Percentiles rank a stretch among this genome's conserved stretches.
phyloP scores from a whole-genome alignment of 2,113 vertebrate species.

The Microcebus ravelobensis region DNA sequence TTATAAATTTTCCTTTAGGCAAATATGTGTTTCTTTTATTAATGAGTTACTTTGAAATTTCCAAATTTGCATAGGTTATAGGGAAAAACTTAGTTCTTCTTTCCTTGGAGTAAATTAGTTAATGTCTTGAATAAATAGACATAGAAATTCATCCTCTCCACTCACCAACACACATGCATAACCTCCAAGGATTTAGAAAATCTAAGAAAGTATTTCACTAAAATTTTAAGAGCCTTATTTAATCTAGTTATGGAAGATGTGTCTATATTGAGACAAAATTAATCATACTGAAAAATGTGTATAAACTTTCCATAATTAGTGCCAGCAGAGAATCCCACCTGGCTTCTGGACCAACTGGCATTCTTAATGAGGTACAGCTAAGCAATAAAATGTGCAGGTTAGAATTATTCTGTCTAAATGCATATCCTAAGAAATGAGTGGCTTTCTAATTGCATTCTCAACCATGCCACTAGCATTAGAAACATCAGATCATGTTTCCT shows the following conservation, averaged over 20 bases:
- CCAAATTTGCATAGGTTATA: neutral
- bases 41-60: slow-evolving; percentile 22
- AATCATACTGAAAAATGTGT: neutral
- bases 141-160: neutral
- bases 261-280: neutral
- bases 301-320: neutral
- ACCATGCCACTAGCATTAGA: neutral
- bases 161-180: neutral
- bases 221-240: neutral
- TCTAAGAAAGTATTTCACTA: neutral
- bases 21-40: slow-evolving; percentile 20
- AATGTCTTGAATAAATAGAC: neutral
- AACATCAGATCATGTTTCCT: neutral
- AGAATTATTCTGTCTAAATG: neutral
- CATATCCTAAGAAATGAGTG: neutral
- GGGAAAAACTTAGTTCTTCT: neutral
- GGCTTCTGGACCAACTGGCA: neutral
- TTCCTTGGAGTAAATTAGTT: neutral
- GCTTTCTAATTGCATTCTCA: slow-evolving; percentile 15
- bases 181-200: neutral
- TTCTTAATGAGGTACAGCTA: neutral
- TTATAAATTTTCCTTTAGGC: neutral
- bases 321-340: neutral
- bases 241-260: neutral
- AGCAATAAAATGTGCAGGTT: neutral